Evolutionary conservation across 2,888 invertebrate genomes (phyloP), one percentile per base, ranked within the genome.

Genomic region (Tipula vernalis): DNA sequence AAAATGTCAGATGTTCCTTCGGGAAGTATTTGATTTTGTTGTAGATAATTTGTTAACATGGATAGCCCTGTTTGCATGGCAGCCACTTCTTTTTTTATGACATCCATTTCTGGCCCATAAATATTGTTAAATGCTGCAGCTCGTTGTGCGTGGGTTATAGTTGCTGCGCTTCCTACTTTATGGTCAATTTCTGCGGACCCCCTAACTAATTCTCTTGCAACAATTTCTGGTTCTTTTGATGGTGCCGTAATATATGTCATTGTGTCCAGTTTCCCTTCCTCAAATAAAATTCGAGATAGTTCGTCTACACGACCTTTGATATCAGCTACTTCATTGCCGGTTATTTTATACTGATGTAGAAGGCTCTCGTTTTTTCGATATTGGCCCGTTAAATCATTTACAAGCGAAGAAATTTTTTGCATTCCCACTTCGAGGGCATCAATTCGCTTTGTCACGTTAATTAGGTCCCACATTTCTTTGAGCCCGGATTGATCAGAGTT

Each of bases 391-490:
- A 94, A 89, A 88, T 94, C 94, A 89, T 94, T 93, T 5, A 94
- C 91, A 88, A 94, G 91, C 0, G 93, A 44, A 86, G 94, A 93
- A n/a, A 95, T 90, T 90, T 94, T 95, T 18, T 91, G 91, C 86
- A 95, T 93, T 28, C 93, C 94, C 51, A 91, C 90, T 89, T 95
- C 95, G 5, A 93, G 92, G 0, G 94, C 94, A 85, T 95, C 95
- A 87, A 95, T 90, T 47, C 95, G 92, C 88, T 95, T 94, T 0
- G 93, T 93, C 0, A 95, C 91, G 88, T 93, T 94, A 87, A 95
- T 90, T 18, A 93, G 92, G 88, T 94, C 94, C 93, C 94, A 95
- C 93, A 95, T 93, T 87, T 95, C 95, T 13, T 93, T 92, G 36
- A 94, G 91, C 8, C 84, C 87, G 42, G 41, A 83, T 44, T 86